phyloP scores from a whole-genome alignment of 2,888 invertebrate genomes.

The Hypselothyrea guttata region DNA sequence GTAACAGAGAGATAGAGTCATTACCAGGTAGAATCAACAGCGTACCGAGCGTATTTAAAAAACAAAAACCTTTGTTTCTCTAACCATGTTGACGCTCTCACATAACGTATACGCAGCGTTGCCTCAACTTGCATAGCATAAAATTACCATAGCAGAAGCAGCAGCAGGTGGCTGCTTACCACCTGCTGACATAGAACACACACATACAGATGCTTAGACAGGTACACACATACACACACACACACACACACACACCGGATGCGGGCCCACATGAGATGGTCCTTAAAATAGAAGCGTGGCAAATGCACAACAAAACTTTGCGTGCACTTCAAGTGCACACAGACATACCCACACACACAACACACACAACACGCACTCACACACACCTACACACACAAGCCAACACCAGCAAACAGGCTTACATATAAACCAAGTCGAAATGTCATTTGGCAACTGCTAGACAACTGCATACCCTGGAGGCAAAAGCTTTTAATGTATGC shows the following conservation, averaged over 20 bases:
- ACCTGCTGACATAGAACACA: conserved; percentile 10
- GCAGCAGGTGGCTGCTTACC: conserved; percentile 44
- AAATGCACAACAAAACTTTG: conserved; percentile 70
- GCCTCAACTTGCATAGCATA: conserved; percentile 8
- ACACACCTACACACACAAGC: conserved; percentile 7
- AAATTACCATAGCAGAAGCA: conserved; percentile 43
- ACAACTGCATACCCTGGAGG: too few relatives aligned
- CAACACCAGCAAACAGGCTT: not conserved
- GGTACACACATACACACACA: conserved; percentile 2
- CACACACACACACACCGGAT: conserved; percentile 14
- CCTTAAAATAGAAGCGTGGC: conserved; percentile 55
- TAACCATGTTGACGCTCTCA: conserved; percentile 17
- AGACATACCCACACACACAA: conserved; percentile 12
- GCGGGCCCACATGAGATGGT: conserved; percentile 33
- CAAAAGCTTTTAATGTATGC: too few relatives aligned
- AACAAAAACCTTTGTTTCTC: conserved; percentile 39
- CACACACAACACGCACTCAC: conserved; percentile 22
- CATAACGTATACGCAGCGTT: conserved; percentile 54
- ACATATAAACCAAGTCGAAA: conserved; percentile 3
- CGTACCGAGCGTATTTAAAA: conserved; percentile 19
- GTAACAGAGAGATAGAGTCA: conserved; percentile 4
- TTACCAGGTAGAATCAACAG: conserved; percentile 31
- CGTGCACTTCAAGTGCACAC: conserved; percentile 57
- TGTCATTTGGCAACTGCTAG: too few relatives aligned
- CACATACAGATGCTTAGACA: not conserved